These are phyloP conservation scores for Fopius arisanus DNA, from an alignment of 1,140 invertebrate genomes.

Conservation along the genomic window DNA sequence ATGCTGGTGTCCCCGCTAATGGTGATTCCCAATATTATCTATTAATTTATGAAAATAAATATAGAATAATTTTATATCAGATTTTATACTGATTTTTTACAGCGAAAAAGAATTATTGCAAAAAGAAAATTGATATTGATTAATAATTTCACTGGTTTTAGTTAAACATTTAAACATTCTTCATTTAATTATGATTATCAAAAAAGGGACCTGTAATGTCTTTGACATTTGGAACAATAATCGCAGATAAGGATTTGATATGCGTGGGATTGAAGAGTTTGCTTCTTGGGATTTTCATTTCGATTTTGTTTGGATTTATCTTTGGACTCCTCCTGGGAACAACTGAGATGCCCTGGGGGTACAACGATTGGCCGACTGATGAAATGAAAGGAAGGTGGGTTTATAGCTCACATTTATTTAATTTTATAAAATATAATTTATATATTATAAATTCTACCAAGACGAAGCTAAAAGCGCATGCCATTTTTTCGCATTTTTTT, in stretches of 20 bases:
- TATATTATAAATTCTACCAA: too few relatives aligned
- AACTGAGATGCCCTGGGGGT: constrained; percentile 80
- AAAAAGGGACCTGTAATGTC: constrained; percentile 83
- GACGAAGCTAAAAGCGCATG: not conserved
- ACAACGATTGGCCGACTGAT: constrained; percentile 79
- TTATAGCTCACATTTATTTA: constrained; percentile 12
- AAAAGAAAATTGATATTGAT: too few relatives aligned
- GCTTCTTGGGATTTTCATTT: constrained; percentile 75
- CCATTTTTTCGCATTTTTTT: too few relatives aligned
- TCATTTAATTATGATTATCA: not conserved
- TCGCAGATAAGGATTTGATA: constrained; percentile 74
- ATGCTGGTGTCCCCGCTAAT: constrained; percentile 90
- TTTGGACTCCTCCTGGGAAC: constrained; percentile 79
- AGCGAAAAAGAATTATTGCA: too few relatives aligned
- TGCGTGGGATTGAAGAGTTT: constrained; percentile 74
- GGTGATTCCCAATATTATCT: constrained; percentile 56
- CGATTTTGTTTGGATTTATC: constrained; percentile 79
- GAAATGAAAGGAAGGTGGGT: constrained; percentile 84
- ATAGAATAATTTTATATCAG: not conserved
- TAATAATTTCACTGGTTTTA: too few relatives aligned
- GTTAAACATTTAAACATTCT: not conserved
- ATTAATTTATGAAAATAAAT: not conserved
- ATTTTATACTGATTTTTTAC: too few relatives aligned
- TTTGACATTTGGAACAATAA: constrained; percentile 82
- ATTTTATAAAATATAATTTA: too few relatives aligned